Evolutionary conservation across 2,797 vertebrate species (phyloP).

Genomic region (Acrossocheilus wenchowensis): DNA sequence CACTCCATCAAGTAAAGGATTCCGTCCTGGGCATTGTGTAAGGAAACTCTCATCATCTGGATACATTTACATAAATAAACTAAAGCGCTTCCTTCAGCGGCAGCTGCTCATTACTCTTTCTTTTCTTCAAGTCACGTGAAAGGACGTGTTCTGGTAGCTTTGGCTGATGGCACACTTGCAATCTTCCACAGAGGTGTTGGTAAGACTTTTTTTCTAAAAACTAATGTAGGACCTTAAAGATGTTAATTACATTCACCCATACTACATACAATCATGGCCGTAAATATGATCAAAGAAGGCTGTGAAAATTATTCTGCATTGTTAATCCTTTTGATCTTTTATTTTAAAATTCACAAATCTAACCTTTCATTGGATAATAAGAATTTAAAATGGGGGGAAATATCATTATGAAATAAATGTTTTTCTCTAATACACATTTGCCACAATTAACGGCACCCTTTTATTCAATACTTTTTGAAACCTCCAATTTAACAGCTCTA

Average conservation of each 20-base stretch:
- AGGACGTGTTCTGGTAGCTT: slow-evolving; percentile 93
- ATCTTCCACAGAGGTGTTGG: slow-evolving; percentile 96
- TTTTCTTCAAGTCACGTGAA: slow-evolving; percentile 88
- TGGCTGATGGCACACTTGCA: slow-evolving; percentile 93
- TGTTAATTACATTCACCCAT: not conserved
- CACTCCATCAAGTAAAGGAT: slow-evolving; percentile 96
- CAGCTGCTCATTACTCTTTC: not conserved
- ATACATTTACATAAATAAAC: not conserved
- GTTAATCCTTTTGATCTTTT: no score
- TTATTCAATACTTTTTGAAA: no score
- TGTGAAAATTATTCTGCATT: no score
- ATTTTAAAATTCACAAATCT: no score
- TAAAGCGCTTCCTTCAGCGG: not conserved
- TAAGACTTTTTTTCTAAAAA: slow-evolving; percentile 68
- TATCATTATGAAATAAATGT: no score
- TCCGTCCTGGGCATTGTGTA: slow-evolving; percentile 97
- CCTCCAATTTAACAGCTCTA: no score
- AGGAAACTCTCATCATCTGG: slow-evolving; percentile 64
- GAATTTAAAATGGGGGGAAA: no score
- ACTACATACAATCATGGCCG: not conserved
- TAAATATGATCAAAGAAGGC: no score
- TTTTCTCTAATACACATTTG: no score
- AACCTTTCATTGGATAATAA: no score
- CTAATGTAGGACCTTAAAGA: not conserved
- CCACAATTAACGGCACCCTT: no score